These are phyloP conservation scores for Alexandromys fortis DNA, from an alignment of 2,113 vertebrate species.

Conservation along the genomic window DNA sequence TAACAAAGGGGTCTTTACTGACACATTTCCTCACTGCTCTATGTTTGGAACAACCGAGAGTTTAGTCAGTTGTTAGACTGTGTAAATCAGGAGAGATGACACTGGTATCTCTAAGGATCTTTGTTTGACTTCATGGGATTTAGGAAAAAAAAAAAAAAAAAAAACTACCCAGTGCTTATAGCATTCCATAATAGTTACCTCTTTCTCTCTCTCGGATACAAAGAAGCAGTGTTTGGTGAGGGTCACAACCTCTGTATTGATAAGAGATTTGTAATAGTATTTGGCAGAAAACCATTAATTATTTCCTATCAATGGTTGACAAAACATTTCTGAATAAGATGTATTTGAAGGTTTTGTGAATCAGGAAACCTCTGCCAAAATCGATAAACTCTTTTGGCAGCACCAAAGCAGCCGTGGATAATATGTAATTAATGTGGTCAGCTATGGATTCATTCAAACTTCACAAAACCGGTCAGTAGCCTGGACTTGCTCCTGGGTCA, in stretches of 20 bases:
- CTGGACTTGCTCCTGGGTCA: background rate
- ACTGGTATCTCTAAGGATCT: background rate
- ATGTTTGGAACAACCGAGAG: background rate
- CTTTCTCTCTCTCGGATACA: background rate
- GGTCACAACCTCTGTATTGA: background rate
- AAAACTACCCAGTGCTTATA: background rate
- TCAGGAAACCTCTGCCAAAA: background rate
- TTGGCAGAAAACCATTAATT: slow-evolving; percentile 8
- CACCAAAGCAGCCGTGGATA: background rate
- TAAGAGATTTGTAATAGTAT: background rate
- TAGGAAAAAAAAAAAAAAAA: background rate
- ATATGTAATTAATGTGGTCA: background rate
- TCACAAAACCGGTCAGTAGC: background rate
- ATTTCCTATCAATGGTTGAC: background rate
- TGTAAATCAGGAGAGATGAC: background rate
- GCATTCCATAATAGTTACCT: background rate
- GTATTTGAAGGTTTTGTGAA: background rate
- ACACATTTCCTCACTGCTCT: background rate
- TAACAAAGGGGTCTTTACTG: background rate
- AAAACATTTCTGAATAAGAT: background rate
- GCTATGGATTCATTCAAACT: background rate
- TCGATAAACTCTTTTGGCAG: background rate
- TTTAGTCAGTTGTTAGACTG: background rate
- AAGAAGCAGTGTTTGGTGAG: background rate
- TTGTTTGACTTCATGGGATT: background rate